Percentiles rank a stretch among this genome's conserved stretches.
These are phyloP conservation scores for Theropithecus gelada DNA, from an alignment of 2,113 vertebrate genomes.

Conservation along the genomic window DNA sequence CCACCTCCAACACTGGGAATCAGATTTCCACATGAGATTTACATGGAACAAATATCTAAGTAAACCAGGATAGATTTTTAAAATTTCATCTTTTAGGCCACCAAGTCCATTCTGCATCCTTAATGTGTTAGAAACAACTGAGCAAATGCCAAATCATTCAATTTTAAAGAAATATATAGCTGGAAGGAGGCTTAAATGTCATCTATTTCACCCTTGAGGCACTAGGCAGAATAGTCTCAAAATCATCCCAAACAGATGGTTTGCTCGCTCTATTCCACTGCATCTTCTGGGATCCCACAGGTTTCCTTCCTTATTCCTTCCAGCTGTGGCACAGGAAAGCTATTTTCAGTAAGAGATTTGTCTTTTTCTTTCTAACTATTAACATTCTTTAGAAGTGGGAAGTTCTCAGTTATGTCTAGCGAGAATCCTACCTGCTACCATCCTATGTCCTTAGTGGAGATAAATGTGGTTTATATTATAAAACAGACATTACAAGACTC, in stretches of 20 bases:
- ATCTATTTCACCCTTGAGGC: neutral
- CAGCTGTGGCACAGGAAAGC: neutral
- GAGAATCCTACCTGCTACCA: neutral
- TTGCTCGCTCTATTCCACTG: neutral
- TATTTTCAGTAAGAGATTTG: neutral
- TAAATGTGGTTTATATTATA: neutral
- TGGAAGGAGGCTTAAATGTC: constrained; percentile 31
- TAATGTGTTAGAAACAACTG: neutral
- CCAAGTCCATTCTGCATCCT: neutral
- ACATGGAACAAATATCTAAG: neutral
- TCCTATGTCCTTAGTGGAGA: neutral
- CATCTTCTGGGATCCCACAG: neutral
- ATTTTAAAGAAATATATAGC: constrained; percentile 43
- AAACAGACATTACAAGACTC: neutral
- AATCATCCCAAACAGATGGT: constrained; percentile 6
- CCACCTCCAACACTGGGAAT: neutral
- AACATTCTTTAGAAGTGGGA: neutral
- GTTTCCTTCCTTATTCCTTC: neutral
- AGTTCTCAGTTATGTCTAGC: neutral
- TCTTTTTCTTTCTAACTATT: neutral
- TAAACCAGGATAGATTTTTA: neutral
- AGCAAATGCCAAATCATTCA: constrained; percentile 48
- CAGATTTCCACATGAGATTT: neutral
- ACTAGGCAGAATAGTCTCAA: neutral
- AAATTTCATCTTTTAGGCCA: neutral